Evolutionary conservation across 2,888 invertebrate species (phyloP), one percentile per base, ranked within the genome.

Genomic region (Coleophora deauratella): DNA sequence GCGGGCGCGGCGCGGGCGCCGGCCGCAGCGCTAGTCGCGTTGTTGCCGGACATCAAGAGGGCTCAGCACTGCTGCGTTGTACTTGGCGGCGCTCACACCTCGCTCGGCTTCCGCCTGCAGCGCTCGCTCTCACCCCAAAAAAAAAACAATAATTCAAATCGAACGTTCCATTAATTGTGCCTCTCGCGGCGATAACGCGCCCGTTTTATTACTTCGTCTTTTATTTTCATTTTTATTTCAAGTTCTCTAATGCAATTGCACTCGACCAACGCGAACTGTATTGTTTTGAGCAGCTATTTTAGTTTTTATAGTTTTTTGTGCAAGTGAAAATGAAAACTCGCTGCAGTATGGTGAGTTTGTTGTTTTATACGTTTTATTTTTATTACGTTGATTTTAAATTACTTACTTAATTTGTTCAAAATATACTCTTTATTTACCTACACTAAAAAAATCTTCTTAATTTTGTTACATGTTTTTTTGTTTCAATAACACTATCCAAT

Each of bases 221-320:
- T 79, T 77, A 74, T 72, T 72, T 71, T 64, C 70, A 56, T 72
- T 80, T 78, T 79, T 79, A 81, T 79, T 73, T 75, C 73, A 62
- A 70, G 63, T 73, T 67, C 62, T 61, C 62, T 79, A 84, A 81
- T 81, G 75, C 80, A 79, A 82, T 81, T 81, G 78, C 80, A 81
- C 58, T 76, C 76, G 72, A 79, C 72, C 75, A 73, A 61, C 69
- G 66, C 72, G 68, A 67, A 65, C 70, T 58, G 59, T 72, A 72
- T 71, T 75, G 73, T 71, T 70, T 67, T 67, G 53, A 59, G 57
- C 63, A 64, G 66, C 71, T 70, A 65, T 63, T 62, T 52, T 62
- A 57, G 53, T 66, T 75, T 75, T 78, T 71, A 68, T 77, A 72
- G 64, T 72, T 73, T 66, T 57, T 36, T 57, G 78, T 80, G 81